Base-by-base conservation (phyloP, 1,140 invertebrate genomes). In the Spodoptera frugiperda region DNA sequence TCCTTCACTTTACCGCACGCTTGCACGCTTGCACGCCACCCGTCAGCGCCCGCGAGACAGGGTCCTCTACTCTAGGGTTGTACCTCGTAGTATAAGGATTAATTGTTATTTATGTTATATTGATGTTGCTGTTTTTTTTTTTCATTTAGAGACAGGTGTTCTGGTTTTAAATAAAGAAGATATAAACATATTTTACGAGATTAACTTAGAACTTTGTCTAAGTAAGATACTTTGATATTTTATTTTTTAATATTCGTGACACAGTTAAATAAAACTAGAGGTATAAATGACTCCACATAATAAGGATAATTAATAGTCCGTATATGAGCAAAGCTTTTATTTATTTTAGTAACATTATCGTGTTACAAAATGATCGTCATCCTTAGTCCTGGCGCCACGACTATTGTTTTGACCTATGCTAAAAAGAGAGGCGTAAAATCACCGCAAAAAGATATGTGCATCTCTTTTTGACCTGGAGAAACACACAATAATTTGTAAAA, bases 1-100 rank as follows among this genome's bases (percentile, higher is more conserved):
- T 81, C 91, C 91, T 93, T 93, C 91, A 87, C 87, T 79, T 89
- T 82, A 82, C 79, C 71, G 74, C 33, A 59, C 55, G 71, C 79
- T 63, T 51, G 74, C 33, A 59, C 55, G 71, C 79, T 63, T 51
- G 54, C 68, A 72, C 68, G 57, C 59, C 15, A 55, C 59, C 51
- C 77, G 53, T 72, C 72, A 76, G 15, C 48, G 59, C 11, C 15
- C 8, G 44, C 46, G 55, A 30, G 59, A 49, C 72, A 54, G 12
- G 30, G n/a, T 39, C 48, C 59, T 14, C 33, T 39, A 39, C 33
- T 44, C 15, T 75, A 75, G 72, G 72, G 72, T 44, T 72, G 68
- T n/a, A 3, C 3, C 15, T 15, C 57, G 33, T 15, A 8, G 30
- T 0, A 3, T n/a, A 1, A 15, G 3, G 17, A 15, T 15, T 51